A percentile compares a stretch with the other conserved stretches of the same genome.
Evolutionary conservation across 2,888 invertebrate genomes (phyloP).

Genomic region (Andrena flavipes): DNA sequence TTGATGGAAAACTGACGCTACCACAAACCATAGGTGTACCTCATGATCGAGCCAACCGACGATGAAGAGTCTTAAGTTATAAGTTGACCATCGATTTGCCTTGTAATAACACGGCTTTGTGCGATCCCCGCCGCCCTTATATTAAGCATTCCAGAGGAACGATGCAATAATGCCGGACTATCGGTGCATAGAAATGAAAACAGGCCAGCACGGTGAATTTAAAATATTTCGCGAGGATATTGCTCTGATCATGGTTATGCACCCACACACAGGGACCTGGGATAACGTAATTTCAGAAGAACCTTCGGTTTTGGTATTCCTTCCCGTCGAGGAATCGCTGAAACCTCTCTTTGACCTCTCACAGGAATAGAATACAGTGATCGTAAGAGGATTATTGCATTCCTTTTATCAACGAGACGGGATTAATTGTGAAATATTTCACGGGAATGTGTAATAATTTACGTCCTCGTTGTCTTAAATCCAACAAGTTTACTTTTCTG

Average conservation of each 20-base stretch:
- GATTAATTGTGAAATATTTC: conserved; percentile 37
- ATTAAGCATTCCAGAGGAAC: conserved; percentile 83
- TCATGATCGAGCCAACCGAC: conserved; percentile 38
- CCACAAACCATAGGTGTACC: conserved; percentile 39
- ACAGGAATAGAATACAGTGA: conserved; percentile 29
- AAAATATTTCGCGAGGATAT: conserved; percentile 75
- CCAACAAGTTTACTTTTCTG: too few species aligned
- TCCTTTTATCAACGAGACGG: conserved; percentile 33
- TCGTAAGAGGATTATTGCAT: conserved; percentile 62
- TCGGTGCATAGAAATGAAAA: conserved; percentile 81
- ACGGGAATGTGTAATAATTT: neutral
- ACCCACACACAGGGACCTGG: conserved; percentile 20
- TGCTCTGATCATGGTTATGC: conserved; percentile 61
- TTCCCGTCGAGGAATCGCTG: conserved; percentile 46
- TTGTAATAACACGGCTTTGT: conserved; percentile 80
- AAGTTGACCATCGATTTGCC: conserved; percentile 77
- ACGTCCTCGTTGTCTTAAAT: too few species aligned
- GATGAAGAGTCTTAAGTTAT: conserved; percentile 74
- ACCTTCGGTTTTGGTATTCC: conserved; percentile 63
- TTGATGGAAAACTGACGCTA: neutral
- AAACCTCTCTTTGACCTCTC: conserved; percentile 59
- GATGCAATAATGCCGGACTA: conserved; percentile 81
- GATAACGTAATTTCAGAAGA: conserved; percentile 63
- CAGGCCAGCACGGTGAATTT: conserved; percentile 70
- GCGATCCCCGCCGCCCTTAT: conserved; percentile 73